Base-by-base conservation (phyloP, 2,797 vertebrate species). In the Tapirus indicus region DNA sequence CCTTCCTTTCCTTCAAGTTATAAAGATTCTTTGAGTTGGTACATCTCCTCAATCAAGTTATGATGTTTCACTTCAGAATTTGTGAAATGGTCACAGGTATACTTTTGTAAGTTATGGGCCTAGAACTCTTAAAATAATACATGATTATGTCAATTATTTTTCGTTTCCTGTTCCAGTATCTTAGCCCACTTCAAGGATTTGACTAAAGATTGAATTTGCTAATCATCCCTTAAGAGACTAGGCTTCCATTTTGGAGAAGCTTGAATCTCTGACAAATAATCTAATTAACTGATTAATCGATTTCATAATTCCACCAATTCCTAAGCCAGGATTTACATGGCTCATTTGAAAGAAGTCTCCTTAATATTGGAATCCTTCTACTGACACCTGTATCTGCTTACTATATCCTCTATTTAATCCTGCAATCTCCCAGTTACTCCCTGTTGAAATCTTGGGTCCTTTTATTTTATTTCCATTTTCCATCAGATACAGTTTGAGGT, bases 211-310 rank as follows among this genome's bases (percentile, higher is more conserved):
- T 94, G 13, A 69, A 44, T 75, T 94, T 79, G 5, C 25, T 21
- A 75, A 91, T 38, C 25, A 91, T 49, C 11, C 20, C 27, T 85
- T 85, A 85, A 69, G 38, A 95, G 29, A 71, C 23, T n/a, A 75
- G 32, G 7, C 29, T 92, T 95, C 54, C 7, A 35, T 68, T 92
- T 38, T 83, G 69, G 35, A 90, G 47, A 78, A 58, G 35, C 11
- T 49, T 66, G 64, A 54, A 52, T n/a, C 23, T 88, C 78, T 69
- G 44, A 80, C 23, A 91, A 95, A 54, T 83, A 92, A 60, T 86
- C n/a, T 44, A 86, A 85, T 69, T 27, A 96, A 84, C 29, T 58
- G 38, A 79, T 41, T 74, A 83, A 80, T 69, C 5, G 6, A 78
- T n/a, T 75, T 91, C 3, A n/a, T 74, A 91, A 91, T 64, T n/a